A percentile compares a stretch with the other conserved stretches of the same genome.
Conservation (phyloP, 2,888 invertebrate species). For the Acanthosepion pharaonis region DNA sequence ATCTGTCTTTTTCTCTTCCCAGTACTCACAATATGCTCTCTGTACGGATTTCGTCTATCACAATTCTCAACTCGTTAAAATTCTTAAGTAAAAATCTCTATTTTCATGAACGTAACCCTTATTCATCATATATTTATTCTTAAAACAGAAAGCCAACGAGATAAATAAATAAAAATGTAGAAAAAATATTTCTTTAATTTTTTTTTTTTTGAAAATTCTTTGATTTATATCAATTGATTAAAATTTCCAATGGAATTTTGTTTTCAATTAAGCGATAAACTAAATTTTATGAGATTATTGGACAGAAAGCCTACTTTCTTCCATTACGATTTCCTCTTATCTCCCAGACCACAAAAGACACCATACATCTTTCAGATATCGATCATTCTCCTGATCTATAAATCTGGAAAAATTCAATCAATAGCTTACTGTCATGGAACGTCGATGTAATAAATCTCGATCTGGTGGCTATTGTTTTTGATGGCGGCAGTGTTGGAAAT, state of each 20-base stretch:
- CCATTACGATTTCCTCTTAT: not conserved
- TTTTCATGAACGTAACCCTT: too few relatives aligned
- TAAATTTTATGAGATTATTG: not conserved
- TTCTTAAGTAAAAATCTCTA: too few relatives aligned
- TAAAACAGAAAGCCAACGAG: too few relatives aligned
- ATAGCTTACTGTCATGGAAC: not conserved
- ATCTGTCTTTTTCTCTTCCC: too few relatives aligned
- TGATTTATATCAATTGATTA: slow-evolving; percentile 33
- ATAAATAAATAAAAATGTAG: too few relatives aligned
- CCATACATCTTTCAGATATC: not conserved
- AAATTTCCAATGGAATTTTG: not conserved
- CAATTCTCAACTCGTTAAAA: too few relatives aligned
- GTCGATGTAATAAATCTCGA: not conserved
- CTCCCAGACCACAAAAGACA: slow-evolving; percentile 20
- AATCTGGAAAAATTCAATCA: not conserved
- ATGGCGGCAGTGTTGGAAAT: not conserved
- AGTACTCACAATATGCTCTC: too few relatives aligned
- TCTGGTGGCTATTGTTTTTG: not conserved
- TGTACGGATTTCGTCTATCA: too few relatives aligned
- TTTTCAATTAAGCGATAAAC: not conserved
- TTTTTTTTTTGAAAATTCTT: not conserved
- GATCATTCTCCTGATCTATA: not conserved
- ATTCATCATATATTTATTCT: too few relatives aligned
- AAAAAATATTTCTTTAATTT: too few relatives aligned
- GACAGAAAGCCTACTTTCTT: not conserved